phyloP scores from a whole-genome alignment of 1,140 invertebrate genomes.

The Lepidotrigona ventralis region DNA sequence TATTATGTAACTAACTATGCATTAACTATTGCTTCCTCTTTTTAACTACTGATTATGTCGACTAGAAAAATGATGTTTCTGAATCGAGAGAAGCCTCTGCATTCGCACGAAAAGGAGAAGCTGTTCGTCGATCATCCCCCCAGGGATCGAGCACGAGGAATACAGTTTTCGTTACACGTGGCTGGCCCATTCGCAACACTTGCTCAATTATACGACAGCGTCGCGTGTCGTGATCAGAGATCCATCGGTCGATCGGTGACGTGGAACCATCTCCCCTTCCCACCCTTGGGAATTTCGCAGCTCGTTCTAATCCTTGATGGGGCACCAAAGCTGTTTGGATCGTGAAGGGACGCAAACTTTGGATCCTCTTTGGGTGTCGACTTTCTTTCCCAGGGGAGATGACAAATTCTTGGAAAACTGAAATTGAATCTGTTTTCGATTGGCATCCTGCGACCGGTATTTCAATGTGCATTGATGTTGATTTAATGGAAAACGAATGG shows the following conservation, averaged over 20 bases:
- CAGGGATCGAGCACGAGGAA: no score
- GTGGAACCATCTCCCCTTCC: slow-evolving; percentile 27
- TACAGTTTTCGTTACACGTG: neutral
- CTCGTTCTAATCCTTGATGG: slow-evolving; percentile 34
- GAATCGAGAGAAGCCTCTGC: neutral
- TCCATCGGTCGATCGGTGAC: slow-evolving; percentile 60
- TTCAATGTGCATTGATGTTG: neutral
- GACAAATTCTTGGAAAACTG: neutral
- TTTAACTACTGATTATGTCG: no score
- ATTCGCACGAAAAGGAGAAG: neutral
- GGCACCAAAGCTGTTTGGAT: neutral
- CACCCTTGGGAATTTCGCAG: slow-evolving; percentile 44
- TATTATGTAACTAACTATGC: no score
- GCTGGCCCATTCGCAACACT: slow-evolving; percentile 48
- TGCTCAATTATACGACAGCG: slow-evolving; percentile 60
- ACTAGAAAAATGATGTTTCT: neutral
- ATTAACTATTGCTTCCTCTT: no score
- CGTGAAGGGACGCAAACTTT: slow-evolving; percentile 24
- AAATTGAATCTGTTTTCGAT: slow-evolving; percentile 17
- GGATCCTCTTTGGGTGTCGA: neutral
- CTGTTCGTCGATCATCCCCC: no score
- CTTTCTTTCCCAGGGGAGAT: neutral
- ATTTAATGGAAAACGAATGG: neutral
- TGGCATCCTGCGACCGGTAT: neutral
- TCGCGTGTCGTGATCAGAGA: slow-evolving; percentile 58